Percentiles rank a stretch among this genome's conserved stretches.
phyloP scores from a whole-genome alignment of 53 echinoderm and acorn worm species.

The Holothuria scabra region DNA sequence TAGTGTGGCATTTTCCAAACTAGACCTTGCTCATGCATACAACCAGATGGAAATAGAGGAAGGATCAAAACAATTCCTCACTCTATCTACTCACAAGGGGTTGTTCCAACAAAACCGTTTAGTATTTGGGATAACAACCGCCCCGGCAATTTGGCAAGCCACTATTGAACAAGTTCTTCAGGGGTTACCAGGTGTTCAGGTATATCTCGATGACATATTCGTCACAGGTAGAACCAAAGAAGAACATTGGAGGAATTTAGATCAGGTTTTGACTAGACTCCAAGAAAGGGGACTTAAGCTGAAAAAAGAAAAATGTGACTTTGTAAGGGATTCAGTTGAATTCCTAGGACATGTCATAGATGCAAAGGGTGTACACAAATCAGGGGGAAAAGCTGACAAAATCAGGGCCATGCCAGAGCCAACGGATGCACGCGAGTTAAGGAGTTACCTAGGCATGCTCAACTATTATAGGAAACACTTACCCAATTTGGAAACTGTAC shows the following conservation, averaged over 20 bases:
- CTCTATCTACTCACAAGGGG: constrained; percentile 63
- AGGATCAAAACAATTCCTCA: constrained; percentile 45
- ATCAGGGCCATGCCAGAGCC: constrained; percentile 19
- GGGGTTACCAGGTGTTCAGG: constrained; percentile 54
- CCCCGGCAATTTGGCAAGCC: constrained; percentile 65
- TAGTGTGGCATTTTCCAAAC: constrained; percentile 46
- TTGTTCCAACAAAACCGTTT: constrained; percentile 58
- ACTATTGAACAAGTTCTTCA: constrained; percentile 56
- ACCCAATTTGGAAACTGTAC: constrained; percentile 50
- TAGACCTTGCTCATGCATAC: constrained; percentile 64
- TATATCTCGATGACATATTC: constrained; percentile 62
- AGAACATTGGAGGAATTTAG: constrained; percentile 47
- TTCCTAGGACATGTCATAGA: constrained; percentile 63
- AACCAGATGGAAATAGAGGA: constrained; percentile 62
- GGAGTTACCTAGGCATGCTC: constrained; percentile 50
- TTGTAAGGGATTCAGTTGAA: constrained; percentile 45
- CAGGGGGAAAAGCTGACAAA: background rate
- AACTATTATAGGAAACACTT: constrained; percentile 59
- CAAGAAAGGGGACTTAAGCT: constrained; percentile 46
- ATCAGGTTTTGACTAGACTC: constrained; percentile 40
- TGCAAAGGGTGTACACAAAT: constrained; percentile 40
- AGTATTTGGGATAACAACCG: constrained; percentile 63
- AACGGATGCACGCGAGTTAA: constrained; percentile 18
- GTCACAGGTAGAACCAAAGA: constrained; percentile 42
- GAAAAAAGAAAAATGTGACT: constrained; percentile 59